Percentiles rank a stretch among this genome's conserved stretches.
These are phyloP conservation scores for Pangasius mekongensis DNA, from an alignment of 2,797 vertebrate genomes.

Conservation along the genomic window DNA sequence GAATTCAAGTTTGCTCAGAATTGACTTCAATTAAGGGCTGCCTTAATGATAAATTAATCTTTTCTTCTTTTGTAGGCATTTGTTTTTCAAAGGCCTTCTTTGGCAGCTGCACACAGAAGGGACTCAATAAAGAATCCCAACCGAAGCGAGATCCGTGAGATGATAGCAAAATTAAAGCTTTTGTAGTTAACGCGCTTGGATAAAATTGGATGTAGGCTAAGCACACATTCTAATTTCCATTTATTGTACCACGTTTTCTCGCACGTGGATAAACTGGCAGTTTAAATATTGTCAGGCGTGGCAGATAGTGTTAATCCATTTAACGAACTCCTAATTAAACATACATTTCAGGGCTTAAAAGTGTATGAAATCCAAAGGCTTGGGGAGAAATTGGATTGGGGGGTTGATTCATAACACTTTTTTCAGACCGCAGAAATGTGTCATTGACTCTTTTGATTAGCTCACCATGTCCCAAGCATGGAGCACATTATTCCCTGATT, in stretches of 20 bases:
- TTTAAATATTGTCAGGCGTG: constrained; percentile 85
- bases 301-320: constrained; percentile 87
- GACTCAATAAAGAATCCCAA: constrained; percentile 92
- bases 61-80: constrained; percentile 94
- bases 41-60: constrained; percentile 99
- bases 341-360: constrained; percentile 78
- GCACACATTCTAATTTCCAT: constrained; percentile 86
- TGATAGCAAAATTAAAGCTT: constrained; percentile 95
- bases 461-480: constrained; percentile 42
- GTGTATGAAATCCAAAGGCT: constrained; percentile 53
- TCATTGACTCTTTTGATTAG: constrained; percentile 48
- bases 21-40: constrained; percentile 98
- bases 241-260: constrained; percentile 82
- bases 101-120: constrained; percentile 84
- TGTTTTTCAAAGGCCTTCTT: constrained; percentile 93
- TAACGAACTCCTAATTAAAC: constrained; percentile 85
- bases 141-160: constrained; percentile 90
- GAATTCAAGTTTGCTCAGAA: constrained; percentile 98
- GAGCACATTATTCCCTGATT: constrained; percentile 46
- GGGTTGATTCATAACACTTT: constrained; percentile 52
- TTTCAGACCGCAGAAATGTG: constrained; percentile 37
- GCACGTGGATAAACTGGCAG: constrained; percentile 83
- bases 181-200: constrained; percentile 85
- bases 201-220: constrained; percentile 83
- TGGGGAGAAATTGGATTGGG: constrained; percentile 35